These are phyloP conservation scores for Polydrusus tereticollis DNA, from an alignment of 2,888 invertebrate species.

Conservation along the genomic window DNA sequence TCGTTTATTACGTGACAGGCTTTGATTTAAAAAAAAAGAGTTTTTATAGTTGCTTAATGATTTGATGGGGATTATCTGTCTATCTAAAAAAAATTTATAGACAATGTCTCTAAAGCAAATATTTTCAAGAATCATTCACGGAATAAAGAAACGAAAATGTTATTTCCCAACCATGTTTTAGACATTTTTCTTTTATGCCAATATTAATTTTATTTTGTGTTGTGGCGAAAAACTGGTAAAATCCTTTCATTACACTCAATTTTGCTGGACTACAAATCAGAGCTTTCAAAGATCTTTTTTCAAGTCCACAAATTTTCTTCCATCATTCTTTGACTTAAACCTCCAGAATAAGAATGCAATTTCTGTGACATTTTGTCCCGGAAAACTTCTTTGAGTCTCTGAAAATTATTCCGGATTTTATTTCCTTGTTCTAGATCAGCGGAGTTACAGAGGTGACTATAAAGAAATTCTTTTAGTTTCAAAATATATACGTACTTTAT, in stretches of 20 bases:
- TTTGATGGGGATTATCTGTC: neutral
- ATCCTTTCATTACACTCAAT: neutral
- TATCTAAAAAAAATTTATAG: neutral
- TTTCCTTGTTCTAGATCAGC: constrained; percentile 13
- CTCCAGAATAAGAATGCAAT: constrained; percentile 31
- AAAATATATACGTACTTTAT: no score
- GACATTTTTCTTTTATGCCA: no score
- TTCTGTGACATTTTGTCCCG: constrained; percentile 27
- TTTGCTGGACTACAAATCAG: constrained; percentile 24
- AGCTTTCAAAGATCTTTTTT: constrained; percentile 15
- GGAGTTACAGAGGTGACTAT: neutral
- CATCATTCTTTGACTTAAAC: constrained; percentile 22
- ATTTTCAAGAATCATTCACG: no score
- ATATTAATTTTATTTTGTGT: no score
- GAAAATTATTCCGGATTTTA: constrained; percentile 30
- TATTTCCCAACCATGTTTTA: no score
- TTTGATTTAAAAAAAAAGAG: neutral
- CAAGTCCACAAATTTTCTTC: constrained; percentile 14
- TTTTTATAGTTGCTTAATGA: neutral
- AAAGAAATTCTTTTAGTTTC: neutral
- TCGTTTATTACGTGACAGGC: neutral
- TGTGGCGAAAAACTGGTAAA: neutral
- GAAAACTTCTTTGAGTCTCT: constrained; percentile 10
- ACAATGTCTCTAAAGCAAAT: neutral
- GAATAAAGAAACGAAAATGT: no score